Evolutionary conservation across 2,888 invertebrate species (phyloP), one percentile per base, ranked within the genome.

Genomic region (Microctonus brassicae): DNA sequence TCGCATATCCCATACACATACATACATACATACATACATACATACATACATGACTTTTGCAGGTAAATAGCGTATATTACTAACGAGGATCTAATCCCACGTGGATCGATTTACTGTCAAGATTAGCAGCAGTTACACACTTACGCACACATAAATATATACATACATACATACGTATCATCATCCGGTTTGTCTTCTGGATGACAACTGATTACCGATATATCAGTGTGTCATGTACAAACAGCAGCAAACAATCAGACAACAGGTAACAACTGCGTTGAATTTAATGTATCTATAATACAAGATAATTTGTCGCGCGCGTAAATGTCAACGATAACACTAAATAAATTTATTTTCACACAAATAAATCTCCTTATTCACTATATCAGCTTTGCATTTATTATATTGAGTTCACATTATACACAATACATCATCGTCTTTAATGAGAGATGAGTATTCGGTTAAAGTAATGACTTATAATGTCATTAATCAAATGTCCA

Each of bases 51-150:
- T 47, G 20, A 7, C 17, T 7, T 17, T 20, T 58, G 34, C 58
- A 58, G 26, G 33, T 1, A 58, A 13, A 26, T 24, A 26, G 22
- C 22, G 29, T 47, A 29, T 29, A 53, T 20, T 6, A 65, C 53
- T 53, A 65, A 65, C 22, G 53, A 55, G 52, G 36, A 65, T 65
- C 65, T 65, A 55, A 65, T 65, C 65, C 65, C 65, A 65, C 65
- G 65, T 65, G 65, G 65, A 55, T 65, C 36, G 53, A 53, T 55
- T 55, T 58, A 17, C 52, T 65, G 65, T 65, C 53, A 6, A 11
- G 20, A 53, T 11, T n/a, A n/a, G n/a, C 26, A 29, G 26, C 26
- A 17, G 47, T 20, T 22, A 13, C 55, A 24, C 55, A 55, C n/a
- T 13, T 10, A 55, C 6, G 17, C 20, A 47, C 47, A 47, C 7